phyloP scores from a whole-genome alignment of 2,113 vertebrate genomes.

The Tachysurus fulvidraco region DNA sequence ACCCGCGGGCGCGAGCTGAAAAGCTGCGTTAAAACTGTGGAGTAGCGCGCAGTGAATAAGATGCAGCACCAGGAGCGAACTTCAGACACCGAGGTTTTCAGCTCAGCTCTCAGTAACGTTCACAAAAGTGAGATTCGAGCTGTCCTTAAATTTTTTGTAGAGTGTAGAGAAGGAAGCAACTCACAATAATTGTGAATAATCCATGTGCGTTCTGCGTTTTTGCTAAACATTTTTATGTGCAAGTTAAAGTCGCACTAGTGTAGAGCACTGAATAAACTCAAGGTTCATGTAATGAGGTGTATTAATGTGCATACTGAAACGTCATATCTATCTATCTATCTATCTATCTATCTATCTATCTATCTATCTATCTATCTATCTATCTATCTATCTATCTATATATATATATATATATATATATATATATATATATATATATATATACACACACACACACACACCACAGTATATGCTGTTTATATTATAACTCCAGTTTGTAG shows the following conservation, averaged over 20 bases:
- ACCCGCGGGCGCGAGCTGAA: constrained; percentile 78
- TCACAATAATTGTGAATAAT: neutral
- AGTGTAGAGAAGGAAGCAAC: neutral
- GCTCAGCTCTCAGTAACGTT: neutral
- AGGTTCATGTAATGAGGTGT: neutral
- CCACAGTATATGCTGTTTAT: neutral
- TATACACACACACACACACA: too few species aligned
- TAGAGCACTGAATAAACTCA: neutral
- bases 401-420: too few species aligned
- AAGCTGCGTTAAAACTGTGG: constrained; percentile 69
- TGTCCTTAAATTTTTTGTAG: neutral
- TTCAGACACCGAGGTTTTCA: neutral
- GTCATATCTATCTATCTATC: too few species aligned
- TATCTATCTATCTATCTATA: too few species aligned
- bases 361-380: too few species aligned
- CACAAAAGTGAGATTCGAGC: neutral
- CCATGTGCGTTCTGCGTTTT: neutral
- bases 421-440: too few species aligned
- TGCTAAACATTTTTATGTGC: neutral
- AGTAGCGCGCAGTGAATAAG: constrained; percentile 24
- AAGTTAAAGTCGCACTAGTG: neutral
- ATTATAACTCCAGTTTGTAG: neutral
- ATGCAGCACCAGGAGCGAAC: neutral
- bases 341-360: too few species aligned
- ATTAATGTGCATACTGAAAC: neutral